These are phyloP conservation scores for Malacoctenus gilli DNA, from an alignment of 2,797 vertebrate species.

Conservation along the genomic window DNA sequence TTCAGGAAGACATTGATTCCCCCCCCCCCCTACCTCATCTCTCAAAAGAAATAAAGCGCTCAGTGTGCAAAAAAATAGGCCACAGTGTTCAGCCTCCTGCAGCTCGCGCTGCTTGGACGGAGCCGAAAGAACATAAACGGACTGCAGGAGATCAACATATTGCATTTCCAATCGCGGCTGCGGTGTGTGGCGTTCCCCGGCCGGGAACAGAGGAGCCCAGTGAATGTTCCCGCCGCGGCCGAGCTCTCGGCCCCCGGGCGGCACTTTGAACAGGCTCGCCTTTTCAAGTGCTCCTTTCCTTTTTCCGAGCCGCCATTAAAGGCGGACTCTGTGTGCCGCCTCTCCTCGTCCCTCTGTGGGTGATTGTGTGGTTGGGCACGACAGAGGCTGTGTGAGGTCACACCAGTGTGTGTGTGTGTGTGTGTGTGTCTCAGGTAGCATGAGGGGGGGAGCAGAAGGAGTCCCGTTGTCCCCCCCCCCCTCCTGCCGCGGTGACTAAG, in stretches of 20 bases:
- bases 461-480: constrained; percentile 24
- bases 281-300: constrained; percentile 45
- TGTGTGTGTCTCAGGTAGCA: too few relatives aligned
- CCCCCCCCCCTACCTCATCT: too few relatives aligned
- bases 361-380: constrained; percentile 4
- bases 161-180: constrained; percentile 1
- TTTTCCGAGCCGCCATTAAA: constrained; percentile 49
- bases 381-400: constrained; percentile 23
- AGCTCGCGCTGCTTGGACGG: not conserved
- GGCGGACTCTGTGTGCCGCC: constrained; percentile 32
- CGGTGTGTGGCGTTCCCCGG: constrained; percentile 9
- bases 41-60: too few relatives aligned
- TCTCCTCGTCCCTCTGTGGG: constrained; percentile 21
- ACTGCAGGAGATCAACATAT: constrained; percentile 4
- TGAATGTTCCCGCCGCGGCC: constrained; percentile 29
- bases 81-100: not conserved
- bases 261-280: constrained; percentile 50
- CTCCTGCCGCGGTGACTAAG: constrained; percentile 53
- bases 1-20: not conserved
- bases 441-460: not conserved
- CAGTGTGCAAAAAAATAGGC: too few relatives aligned
- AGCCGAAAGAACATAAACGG: constrained; percentile 7
- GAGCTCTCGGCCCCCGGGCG: constrained; percentile 49
- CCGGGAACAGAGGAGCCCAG: constrained; percentile 1
- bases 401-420: not conserved